Evolutionary conservation across 2,113 vertebrate species (phyloP).

Genomic region (Lampris megalopsis): DNA sequence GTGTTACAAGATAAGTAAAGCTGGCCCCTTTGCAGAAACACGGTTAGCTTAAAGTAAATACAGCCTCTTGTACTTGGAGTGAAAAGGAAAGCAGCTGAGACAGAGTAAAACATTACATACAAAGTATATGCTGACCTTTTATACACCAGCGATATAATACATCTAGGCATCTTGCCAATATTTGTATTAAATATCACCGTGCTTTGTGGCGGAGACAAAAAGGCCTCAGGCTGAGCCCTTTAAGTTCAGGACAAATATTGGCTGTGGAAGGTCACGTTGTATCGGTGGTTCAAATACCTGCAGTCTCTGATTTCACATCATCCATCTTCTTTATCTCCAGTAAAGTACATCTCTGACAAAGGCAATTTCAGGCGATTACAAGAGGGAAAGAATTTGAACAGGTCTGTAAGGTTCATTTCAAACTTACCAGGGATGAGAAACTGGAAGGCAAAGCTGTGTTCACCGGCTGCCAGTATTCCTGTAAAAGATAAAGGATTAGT

Average conservation of each 20-base stretch:
- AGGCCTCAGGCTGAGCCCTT: background rate
- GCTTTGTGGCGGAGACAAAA: constrained; percentile 8
- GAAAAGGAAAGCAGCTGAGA: too few relatives aligned
- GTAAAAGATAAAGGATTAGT: constrained; percentile 58
- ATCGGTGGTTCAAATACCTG: constrained; percentile 34
- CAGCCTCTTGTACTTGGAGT: too few relatives aligned
- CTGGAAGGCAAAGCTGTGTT: constrained; percentile 94
- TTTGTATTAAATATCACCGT: background rate
- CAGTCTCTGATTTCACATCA: constrained; percentile 11
- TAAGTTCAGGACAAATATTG: background rate
- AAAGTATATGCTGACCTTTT: constrained; percentile 10
- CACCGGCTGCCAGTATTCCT: constrained; percentile 90
- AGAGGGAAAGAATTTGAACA: background rate
- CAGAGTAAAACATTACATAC: background rate
- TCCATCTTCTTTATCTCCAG: background rate
- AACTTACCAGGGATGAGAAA: constrained; percentile 93
- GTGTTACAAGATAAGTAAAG: too few relatives aligned
- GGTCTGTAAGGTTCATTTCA: background rate
- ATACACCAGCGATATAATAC: background rate
- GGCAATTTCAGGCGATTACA: background rate
- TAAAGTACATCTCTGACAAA: constrained; percentile 10
- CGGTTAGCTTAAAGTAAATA: too few relatives aligned
- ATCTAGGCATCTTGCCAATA: background rate
- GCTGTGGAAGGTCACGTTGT: background rate
- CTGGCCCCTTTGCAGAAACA: too few relatives aligned